phyloP scores from a whole-genome alignment of 2,797 vertebrate species.

The Melopsittacus undulatus region DNA sequence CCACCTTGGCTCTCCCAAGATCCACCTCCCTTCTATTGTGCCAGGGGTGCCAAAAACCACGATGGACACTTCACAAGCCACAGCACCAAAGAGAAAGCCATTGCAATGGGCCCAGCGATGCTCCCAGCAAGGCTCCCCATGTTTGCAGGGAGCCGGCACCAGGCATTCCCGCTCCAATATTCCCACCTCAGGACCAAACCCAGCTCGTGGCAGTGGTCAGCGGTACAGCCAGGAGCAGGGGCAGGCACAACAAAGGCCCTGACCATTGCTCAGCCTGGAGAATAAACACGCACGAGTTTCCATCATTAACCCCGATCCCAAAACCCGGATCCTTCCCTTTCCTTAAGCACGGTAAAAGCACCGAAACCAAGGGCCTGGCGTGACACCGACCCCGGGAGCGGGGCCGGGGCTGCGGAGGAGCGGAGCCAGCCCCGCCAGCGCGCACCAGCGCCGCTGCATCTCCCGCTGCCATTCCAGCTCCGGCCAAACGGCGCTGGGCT shows the following conservation, averaged over 20 bases:
- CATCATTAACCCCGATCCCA: background rate
- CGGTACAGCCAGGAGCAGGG: background rate
- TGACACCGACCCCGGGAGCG: background rate
- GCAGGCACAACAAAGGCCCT: conserved; percentile 20
- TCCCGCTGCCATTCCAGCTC: conserved; percentile 13
- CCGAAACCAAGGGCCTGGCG: background rate
- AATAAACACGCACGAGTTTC: background rate
- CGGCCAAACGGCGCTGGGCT: background rate
- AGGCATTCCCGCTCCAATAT: background rate
- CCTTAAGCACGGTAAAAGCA: background rate
- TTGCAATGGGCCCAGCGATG: background rate
- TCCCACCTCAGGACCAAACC: background rate
- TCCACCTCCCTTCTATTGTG: background rate
- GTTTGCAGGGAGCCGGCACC: background rate
- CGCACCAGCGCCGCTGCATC: conserved; percentile 28
- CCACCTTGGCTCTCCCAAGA: background rate
- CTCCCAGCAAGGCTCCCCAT: background rate
- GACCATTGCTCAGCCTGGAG: background rate
- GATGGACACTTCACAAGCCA: background rate
- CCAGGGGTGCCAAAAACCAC: background rate
- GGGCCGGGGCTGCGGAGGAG: conserved; percentile 19
- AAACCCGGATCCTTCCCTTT: background rate
- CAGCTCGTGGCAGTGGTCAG: background rate
- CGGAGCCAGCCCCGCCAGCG: conserved; percentile 4
- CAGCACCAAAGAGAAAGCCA: background rate